Base-by-base conservation (phyloP, 2,888 invertebrate genomes). In the Sphecodes monilicornis region DNA sequence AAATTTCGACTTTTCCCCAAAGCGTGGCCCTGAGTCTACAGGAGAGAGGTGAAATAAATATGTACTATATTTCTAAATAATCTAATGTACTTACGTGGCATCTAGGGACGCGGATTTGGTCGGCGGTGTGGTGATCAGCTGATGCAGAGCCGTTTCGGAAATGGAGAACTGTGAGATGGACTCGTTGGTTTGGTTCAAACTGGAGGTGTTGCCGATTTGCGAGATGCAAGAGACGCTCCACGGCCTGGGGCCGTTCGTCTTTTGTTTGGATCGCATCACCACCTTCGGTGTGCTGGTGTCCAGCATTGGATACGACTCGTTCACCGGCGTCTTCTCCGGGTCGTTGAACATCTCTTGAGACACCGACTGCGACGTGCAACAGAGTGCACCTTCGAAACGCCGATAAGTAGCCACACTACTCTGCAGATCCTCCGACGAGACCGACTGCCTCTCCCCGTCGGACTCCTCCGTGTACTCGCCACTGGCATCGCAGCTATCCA, bases 201-300 rank as follows among this genome's bases (percentile, higher is more conserved):
- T 88, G 66, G 82, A 82, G 43, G 89, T 87, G 78, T 93, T 93
- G 68, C 92, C 93, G 84, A 97, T 95, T 93, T 98, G 98, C 22
- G 98, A 97, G 57, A 98, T 96, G 91, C 98, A 98, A 11, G 98
- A 98, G 10, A 98, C 98, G 84, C 98, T 98, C 98, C 98, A 98
- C 0, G 98, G 98, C 70, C 98, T 96, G 16, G 93, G 92, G 1
- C 94, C 96, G 95, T 93, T 95, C 91, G 94, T 95, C 94, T 94
- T 96, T 89, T 96, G 96, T 94, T 96, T 97, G 88, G 96, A 95
- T 77, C 97, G 96, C 89, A 97, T 95, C 85, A 96, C 96, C 80
- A 97, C 97, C 95, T 96, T 95, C 50, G 94, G 92, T 78, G 94
- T 92, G 90, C 93, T 92, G 60, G 92, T 89, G 73, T 89, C 84